These are phyloP conservation scores for Siphlonurus alternatus DNA, from an alignment of 2,888 invertebrate genomes.

Conservation along the genomic window DNA sequence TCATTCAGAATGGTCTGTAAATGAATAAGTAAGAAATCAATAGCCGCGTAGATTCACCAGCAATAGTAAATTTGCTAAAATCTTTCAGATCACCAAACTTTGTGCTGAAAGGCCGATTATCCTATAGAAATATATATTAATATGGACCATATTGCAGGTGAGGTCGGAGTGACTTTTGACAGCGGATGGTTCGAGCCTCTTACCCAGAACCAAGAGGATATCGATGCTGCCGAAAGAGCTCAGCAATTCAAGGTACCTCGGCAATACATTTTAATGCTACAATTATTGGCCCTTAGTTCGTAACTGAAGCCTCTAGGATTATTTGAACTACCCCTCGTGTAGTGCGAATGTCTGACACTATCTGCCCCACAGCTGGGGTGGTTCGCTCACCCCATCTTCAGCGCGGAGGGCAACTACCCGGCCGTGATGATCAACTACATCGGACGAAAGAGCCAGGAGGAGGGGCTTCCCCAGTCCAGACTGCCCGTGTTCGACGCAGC, in stretches of 20 bases:
- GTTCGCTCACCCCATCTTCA: constrained; percentile 49
- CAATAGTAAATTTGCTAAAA: too few relatives aligned
- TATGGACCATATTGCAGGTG: constrained; percentile 34
- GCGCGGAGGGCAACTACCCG: constrained; percentile 45
- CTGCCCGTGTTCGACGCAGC: constrained; percentile 40
- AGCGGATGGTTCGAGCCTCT: constrained; percentile 23
- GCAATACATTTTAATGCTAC: too few relatives aligned
- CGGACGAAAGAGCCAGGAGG: constrained; percentile 34
- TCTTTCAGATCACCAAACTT: too few relatives aligned
- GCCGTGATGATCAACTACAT: constrained; percentile 41
- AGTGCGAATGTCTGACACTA: too few relatives aligned
- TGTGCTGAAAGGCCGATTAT: too few relatives aligned
- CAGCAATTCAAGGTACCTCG: constrained; percentile 37
- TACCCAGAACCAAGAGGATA: constrained; percentile 25
- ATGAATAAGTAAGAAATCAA: too few relatives aligned
- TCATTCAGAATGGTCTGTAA: too few relatives aligned
- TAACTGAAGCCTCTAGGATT: too few relatives aligned
- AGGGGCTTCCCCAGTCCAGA: constrained; percentile 40
- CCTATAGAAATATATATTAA: too few relatives aligned
- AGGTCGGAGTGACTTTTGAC: constrained; percentile 38
- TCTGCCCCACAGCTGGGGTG: constrained; percentile 44
- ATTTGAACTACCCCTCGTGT: too few relatives aligned
- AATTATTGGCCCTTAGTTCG: too few relatives aligned
- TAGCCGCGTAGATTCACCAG: too few relatives aligned
- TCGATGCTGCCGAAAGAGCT: constrained; percentile 34